phyloP scores from a whole-genome alignment of 92 coral and sea anemone genomes.

The Scolanthus callimorphus region DNA sequence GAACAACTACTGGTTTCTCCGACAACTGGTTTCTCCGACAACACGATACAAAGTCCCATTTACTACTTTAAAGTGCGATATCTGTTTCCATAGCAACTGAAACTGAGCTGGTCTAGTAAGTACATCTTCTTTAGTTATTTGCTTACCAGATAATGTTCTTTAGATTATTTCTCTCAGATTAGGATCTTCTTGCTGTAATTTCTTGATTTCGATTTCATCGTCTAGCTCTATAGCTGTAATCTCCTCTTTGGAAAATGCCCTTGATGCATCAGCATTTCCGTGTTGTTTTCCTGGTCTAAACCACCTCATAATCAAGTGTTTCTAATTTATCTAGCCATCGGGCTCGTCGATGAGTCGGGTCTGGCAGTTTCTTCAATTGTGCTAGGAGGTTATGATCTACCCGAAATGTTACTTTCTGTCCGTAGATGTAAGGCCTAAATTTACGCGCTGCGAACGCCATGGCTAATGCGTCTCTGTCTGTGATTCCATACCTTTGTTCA shows the following conservation, averaged over 20 bases:
- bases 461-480: constrained; percentile 9
- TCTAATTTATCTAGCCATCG: constrained; percentile 2
- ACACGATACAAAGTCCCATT: background rate
- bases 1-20: background rate
- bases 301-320: background rate
- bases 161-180: background rate
- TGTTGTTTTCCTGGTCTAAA: constrained; percentile 16
- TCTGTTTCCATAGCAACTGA: background rate
- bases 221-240: constrained; percentile 6
- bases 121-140: background rate
- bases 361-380: background rate
- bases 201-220: background rate
- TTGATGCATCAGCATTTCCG: constrained; percentile 8
- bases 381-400: background rate
- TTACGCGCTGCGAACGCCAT: background rate
- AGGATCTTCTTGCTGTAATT: constrained; percentile 1
- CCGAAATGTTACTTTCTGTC: constrained; percentile 2
- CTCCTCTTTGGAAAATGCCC: constrained; percentile 7
- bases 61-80: background rate
- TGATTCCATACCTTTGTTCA: constrained; percentile 16
- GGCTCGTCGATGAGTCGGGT: background rate
- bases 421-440: background rate
- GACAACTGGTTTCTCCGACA: background rate
- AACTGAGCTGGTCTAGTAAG: background rate
- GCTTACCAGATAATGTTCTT: background rate